Percentiles rank a stretch among this genome's conserved stretches.
phyloP scores from a whole-genome alignment of 2,113 vertebrate genomes.

The Takifugu flavidus region DNA sequence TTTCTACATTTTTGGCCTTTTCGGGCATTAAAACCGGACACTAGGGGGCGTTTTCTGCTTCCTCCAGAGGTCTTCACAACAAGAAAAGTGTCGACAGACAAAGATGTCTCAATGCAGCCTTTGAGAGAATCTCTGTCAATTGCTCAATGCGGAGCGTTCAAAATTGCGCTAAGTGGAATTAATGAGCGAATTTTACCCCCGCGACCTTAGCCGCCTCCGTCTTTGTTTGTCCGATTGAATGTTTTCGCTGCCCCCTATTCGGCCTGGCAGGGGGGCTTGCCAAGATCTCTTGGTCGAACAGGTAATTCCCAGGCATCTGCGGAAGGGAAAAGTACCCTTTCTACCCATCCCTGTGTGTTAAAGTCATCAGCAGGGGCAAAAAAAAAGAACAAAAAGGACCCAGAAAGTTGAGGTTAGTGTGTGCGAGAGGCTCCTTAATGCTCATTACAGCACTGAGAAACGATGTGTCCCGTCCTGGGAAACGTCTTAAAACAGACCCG shows the following conservation, averaged over 20 bases:
- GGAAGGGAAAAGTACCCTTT: conserved; percentile 35
- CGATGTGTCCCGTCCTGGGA: conserved; percentile 53
- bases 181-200: conserved; percentile 61
- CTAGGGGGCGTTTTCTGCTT: conserved; percentile 21
- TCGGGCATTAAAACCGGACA: no score
- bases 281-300: conserved; percentile 53
- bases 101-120: conserved; percentile 63
- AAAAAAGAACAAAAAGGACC: background rate
- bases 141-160: conserved; percentile 44
- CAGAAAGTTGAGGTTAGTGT: conserved; percentile 23
- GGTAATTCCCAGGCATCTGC: conserved; percentile 71
- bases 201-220: conserved; percentile 46
- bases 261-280: conserved; percentile 36
- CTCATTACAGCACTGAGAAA: conserved; percentile 62
- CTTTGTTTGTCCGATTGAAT: conserved; percentile 59
- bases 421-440: conserved; percentile 31
- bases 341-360: conserved; percentile 56
- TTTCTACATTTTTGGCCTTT: no score
- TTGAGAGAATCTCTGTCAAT: conserved; percentile 56
- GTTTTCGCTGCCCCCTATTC: conserved; percentile 44
- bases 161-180: conserved; percentile 68
- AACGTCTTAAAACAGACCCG: conserved; percentile 35
- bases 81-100: conserved; percentile 10
- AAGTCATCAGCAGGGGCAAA: conserved; percentile 53
- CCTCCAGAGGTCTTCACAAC: conserved; percentile 8